Evolutionary conservation across 2,113 vertebrate species (phyloP).

Genomic region (Cynocephalus volans): DNA sequence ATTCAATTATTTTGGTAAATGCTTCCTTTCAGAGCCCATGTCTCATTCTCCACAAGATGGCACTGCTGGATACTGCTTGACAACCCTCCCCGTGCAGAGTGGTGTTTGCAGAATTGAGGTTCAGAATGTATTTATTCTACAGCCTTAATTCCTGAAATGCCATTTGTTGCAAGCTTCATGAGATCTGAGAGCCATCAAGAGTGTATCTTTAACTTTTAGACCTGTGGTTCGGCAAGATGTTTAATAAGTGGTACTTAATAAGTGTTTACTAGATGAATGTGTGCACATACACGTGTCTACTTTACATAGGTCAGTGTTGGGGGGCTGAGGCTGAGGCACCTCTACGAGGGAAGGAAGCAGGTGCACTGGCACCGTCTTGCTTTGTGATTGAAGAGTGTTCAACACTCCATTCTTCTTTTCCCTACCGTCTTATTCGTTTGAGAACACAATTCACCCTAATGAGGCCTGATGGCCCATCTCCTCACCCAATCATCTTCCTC

Average conservation of each 20-base stretch:
- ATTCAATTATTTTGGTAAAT: not conserved
- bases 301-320: not conserved
- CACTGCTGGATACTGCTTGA: not conserved
- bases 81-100: rapidly evolving
- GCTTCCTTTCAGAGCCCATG: not conserved
- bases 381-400: not conserved
- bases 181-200: not conserved
- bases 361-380: not conserved
- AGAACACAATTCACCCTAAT: not conserved
- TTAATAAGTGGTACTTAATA: not conserved
- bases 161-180: not conserved
- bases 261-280: not conserved
- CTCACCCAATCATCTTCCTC: not conserved
- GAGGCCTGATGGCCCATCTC: not conserved
- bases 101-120: not conserved
- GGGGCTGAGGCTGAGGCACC: too few species aligned
- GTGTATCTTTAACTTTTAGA: not conserved
- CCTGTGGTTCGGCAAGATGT: not conserved
- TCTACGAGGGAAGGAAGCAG: not conserved
- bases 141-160: not conserved
- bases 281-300: not conserved
- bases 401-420: not conserved
- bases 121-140: not conserved
- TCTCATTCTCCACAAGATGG: conserved; percentile 74
- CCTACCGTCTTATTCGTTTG: not conserved